Base-by-base conservation (phyloP, 2,888 invertebrate genomes). In the Meta bourneti region DNA sequence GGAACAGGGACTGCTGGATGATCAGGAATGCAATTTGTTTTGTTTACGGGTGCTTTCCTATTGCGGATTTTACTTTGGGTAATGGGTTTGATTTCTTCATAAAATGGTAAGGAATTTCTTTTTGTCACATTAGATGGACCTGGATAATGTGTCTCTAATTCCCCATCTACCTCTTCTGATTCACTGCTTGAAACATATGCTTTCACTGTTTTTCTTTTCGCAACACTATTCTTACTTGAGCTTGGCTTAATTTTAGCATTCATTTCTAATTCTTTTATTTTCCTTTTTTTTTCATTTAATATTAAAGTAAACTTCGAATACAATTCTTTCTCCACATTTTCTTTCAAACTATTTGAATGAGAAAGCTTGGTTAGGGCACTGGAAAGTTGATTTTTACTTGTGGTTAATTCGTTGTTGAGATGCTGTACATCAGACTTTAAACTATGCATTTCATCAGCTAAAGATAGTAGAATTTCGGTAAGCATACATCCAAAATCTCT, bases 221-320 rank as follows among this genome's bases (percentile, higher is more conserved):
- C 34, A 34, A 34, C 4, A 34, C 34, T 51, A 8, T 49, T 52
- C n/a, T 81, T 88, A n/a, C 4, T 51, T 0, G 75, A 79, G 54
- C 0, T n/a, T 9, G 54, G 9, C 49, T 16, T 34, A n/a, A 11
- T 7, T 20, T 52, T 20, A 34, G n/a, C 13, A 69, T 74, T 85
- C 4, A 52, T 7, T 48, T 70, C 49, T 20, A 93, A 71, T 20
- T 91, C 85, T 61, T 34, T 80, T 19, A 93, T 93, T 82, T 91
- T 92, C 13, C 61, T 34, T 74, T 93, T 93, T 75, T 93, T 93
- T 16, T 86, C 89, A 54, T 93, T 93, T 19, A 93, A 49, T 34
- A 93, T 77, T 11, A 83, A 61, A 9, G 83, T 74, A 89, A 93
- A 93, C 61, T 93, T 93, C 0, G 91, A 48, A 71, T 90, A 93